Evolutionary conservation across 2,797 vertebrate genomes (phyloP).

Genomic region (Salarias fasciatus): DNA sequence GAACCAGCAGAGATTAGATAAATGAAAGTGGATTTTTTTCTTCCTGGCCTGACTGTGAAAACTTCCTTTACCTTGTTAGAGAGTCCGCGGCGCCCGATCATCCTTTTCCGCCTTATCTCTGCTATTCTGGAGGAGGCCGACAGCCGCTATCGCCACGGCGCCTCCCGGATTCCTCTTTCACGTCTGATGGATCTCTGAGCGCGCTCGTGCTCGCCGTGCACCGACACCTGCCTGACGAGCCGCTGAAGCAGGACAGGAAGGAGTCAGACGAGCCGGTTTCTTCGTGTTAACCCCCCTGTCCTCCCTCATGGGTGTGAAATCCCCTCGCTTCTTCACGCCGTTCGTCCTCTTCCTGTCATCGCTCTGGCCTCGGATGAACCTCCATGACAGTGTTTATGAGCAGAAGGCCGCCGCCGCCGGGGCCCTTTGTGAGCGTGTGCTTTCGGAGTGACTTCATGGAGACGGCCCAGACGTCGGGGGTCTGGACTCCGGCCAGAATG

Average conservation of each 20-base stretch:
- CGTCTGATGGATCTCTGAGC: too few species aligned
- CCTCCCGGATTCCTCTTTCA: constrained; percentile 39
- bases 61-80: constrained; percentile 44
- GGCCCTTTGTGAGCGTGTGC: constrained; percentile 37
- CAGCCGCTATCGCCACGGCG: constrained; percentile 30
- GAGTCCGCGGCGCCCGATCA: constrained; percentile 47
- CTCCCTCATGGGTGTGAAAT: too few species aligned
- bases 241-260: too few species aligned
- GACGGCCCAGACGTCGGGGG: constrained; percentile 53
- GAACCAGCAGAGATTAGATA: too few species aligned
- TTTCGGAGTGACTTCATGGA: constrained; percentile 67
- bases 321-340: background rate
- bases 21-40: too few species aligned
- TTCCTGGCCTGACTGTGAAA: too few species aligned
- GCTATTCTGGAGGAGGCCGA: constrained; percentile 38
- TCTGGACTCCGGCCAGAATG: constrained; percentile 72
- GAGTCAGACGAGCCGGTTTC: constrained; percentile 1
- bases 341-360: constrained; percentile 48
- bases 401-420: constrained; percentile 29
- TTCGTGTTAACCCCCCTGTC: too few species aligned
- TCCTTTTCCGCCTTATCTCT: constrained; percentile 43
- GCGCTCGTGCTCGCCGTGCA: too few species aligned
- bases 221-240: constrained; percentile 22
- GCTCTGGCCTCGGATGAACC: constrained; percentile 51
- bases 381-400: constrained; percentile 47